Base-by-base conservation (phyloP, 2,888 invertebrate species). In the Ophioninae sp. region DNA sequence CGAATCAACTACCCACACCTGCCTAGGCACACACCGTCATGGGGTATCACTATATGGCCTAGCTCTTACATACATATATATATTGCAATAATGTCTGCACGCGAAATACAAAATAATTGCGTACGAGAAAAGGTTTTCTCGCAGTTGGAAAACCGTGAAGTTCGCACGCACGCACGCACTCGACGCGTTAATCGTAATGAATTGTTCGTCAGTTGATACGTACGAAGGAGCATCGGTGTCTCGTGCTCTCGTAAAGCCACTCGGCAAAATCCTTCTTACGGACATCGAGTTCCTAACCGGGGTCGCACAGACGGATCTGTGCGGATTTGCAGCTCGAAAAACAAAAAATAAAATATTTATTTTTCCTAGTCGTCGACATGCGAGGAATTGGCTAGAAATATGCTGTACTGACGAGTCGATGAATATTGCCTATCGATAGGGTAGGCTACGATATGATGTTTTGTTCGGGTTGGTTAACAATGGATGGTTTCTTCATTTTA, bases 91-190 rank as follows among this genome's bases (percentile, higher is more conserved):
- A 68, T 75, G 44, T 69, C 76, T 79, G 79, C 84, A 84, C 84
- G 84, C 82, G 76, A 76, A 84, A 79, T 79, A 82, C 72, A 73
- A 77, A 79, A 82, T 84, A 84, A 84, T 84, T 82, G 84, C 84
- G 75, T 63, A 81, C 75, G 56, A 76, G 44, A 39, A 64, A 74
- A 73, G 51, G 69, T 81, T 68, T 83, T 83, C 81, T 76, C 80
- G 82, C 67, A 67, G 82, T 79, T 68, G 82, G 82, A 84, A 84
- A 84, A 84, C 72, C 82, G 79, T 78, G 72, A 84, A 82, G 82
- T 84, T 84, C 84, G 79, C 84, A 84, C 84, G 84, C 84, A 84
- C 84, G 84, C 82, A 84, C 82, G 75, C 73, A 79, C 73, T 59
- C 59, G 73, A 79, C 44, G 73, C 56, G 10, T 61, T 41, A 8